Evolutionary conservation across 2,888 invertebrate species (phyloP).

Genomic region (Bombyx huttoni): DNA sequence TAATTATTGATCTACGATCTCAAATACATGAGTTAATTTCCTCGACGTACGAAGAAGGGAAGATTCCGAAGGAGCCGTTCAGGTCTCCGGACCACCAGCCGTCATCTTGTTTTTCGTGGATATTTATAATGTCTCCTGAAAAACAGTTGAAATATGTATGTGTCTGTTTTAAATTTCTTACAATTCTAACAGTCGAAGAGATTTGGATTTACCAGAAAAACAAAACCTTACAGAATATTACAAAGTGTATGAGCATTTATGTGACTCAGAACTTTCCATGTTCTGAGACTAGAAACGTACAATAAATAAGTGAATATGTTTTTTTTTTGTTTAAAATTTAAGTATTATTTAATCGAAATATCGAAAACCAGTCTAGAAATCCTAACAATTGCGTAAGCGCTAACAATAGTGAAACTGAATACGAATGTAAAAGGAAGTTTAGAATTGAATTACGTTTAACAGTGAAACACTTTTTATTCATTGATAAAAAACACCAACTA

Average conservation of each 20-base stretch:
- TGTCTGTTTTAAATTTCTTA: not conserved
- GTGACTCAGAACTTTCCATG: no score
- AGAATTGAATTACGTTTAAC: not conserved
- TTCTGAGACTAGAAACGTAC: no score
- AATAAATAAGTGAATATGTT: no score
- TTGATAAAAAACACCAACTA: not conserved
- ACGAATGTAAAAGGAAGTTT: not conserved
- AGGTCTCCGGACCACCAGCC: slow-evolving; percentile 97
- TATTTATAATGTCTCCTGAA: slow-evolving; percentile 86
- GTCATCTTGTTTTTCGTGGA: slow-evolving; percentile 91
- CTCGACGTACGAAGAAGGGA: slow-evolving; percentile 95
- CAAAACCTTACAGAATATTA: no score
- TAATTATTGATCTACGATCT: slow-evolving; percentile 5
- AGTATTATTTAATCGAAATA: not conserved
- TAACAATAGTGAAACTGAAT: not conserved
- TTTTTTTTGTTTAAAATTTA: not conserved
- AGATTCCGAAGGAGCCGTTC: slow-evolving; percentile 88
- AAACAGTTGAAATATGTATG: slow-evolving; percentile 3
- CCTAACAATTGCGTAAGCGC: slow-evolving; percentile 1
- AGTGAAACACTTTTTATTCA: not conserved
- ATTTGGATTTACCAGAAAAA: no score
- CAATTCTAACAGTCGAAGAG: no score
- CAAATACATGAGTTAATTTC: slow-evolving; percentile 74
- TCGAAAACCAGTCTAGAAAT: not conserved
- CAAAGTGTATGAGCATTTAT: no score